Percentiles rank a stretch among this genome's conserved stretches.
Evolutionary conservation across 1,140 invertebrate genomes (phyloP).

Genomic region (Paraescarpia echinospica): DNA sequence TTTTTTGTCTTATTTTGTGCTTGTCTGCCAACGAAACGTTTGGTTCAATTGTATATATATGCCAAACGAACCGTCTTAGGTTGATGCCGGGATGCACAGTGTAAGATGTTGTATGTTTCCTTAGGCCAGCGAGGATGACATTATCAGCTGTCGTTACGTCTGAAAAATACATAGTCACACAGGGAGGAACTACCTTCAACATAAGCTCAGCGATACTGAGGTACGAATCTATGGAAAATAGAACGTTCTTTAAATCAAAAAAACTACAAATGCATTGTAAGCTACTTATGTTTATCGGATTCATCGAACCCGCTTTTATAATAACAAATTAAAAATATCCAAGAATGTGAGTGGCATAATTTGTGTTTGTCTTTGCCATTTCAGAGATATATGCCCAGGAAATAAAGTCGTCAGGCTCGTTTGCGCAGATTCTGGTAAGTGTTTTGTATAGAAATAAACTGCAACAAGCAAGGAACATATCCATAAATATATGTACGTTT

Average conservation of each 20-base stretch:
- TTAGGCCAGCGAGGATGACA: not conserved
- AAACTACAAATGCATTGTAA: not conserved
- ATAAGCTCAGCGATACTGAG: not conserved
- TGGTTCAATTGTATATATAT: not conserved
- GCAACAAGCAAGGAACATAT: not conserved
- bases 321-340: too few relatives aligned
- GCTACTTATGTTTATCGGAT: too few relatives aligned
- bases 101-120: not conserved
- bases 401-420: constrained; percentile 10
- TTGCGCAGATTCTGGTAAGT: constrained; percentile 10
- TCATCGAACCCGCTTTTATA: too few relatives aligned
- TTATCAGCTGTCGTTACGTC: not conserved
- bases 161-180: not conserved
- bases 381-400: not conserved
- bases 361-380: not conserved
- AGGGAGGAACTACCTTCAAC: not conserved
- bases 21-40: not conserved
- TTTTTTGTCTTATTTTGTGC: too few relatives aligned
- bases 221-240: not conserved
- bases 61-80: not conserved
- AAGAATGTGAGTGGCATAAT: not conserved
- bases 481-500: too few relatives aligned
- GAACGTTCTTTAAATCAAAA: not conserved
- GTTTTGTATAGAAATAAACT: not conserved
- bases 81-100: not conserved